These are phyloP conservation scores for Neosilurus mollespiculum DNA, from an alignment of 2,797 vertebrate genomes.

Conservation along the genomic window DNA sequence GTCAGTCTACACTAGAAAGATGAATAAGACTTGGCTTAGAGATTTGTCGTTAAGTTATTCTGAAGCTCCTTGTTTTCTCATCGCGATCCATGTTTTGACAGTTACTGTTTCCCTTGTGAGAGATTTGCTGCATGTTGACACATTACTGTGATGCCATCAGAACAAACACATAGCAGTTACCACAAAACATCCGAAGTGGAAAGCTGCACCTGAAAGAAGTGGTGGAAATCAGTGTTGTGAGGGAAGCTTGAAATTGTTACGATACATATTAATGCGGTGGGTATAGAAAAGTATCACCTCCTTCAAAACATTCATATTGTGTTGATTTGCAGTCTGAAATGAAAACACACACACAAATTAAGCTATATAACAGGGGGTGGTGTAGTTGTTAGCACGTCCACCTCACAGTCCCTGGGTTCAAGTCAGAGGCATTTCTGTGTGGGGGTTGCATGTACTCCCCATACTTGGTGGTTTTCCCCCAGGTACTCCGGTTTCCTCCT, in stretches of 20 bases:
- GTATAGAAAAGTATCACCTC: too few species aligned
- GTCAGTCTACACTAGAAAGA: not conserved
- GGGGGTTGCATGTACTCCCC: too few species aligned
- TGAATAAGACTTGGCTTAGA: not conserved
- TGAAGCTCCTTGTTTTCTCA: not conserved
- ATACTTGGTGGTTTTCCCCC: too few species aligned
- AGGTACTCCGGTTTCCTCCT: too few species aligned
- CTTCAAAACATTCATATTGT: too few species aligned
- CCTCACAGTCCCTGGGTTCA: too few species aligned
- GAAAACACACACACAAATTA: too few species aligned
- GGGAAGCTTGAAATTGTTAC: not conserved
- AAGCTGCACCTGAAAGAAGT: not conserved
- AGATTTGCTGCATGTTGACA: not conserved
- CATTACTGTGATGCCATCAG: slow-evolving; percentile 1
- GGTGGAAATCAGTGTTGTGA: not conserved
- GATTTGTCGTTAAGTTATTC: not conserved
- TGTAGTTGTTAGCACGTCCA: too few species aligned
- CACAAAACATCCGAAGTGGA: not conserved
- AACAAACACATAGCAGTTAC: slow-evolving; percentile 8
- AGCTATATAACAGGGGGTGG: too few species aligned
- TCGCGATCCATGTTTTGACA: not conserved
- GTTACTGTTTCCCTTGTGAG: not conserved
- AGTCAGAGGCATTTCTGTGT: too few species aligned
- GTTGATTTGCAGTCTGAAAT: too few species aligned
- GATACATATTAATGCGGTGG: not conserved